Evolutionary conservation across 1,140 invertebrate species (phyloP), one percentile per base, ranked within the genome.

Genomic region (Rhyacophila brunnea): DNA sequence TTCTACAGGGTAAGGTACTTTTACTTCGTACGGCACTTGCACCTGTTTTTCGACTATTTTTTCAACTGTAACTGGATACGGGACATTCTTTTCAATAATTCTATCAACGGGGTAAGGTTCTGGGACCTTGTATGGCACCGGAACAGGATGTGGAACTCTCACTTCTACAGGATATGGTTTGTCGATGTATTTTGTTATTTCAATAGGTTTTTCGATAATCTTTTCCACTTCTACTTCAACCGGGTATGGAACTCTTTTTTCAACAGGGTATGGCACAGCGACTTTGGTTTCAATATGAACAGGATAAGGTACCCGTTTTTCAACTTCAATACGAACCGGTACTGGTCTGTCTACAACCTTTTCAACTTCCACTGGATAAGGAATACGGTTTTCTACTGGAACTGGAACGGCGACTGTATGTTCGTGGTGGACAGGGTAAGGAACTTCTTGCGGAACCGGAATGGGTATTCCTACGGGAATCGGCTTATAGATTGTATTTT

Each of bases 171-270:
- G 74, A 57, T 78, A 71, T 3, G 75, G 75, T 64, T 78, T 81
- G 56, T 84, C 79, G 2, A 82, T 65, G 15, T 79, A 71, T 64
- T 82, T 82, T 7, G 82, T 83, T 1, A 83, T 70, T 51, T 75
- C 74, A 6, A 81, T 70, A 0, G 80, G 80, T 66, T 81, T 83
- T 66, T 84, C 82, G 0, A 84, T 74, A 35, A 83, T 77, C 60
- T 75, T 80, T 45, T 82, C 80, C n/a, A 80, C 77, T 19, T 75
- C 71, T 14, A 80, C 77, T 19, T 75, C 70, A n/a, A 79, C 74
- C 0, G 74, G 69, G 66, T 81, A 78, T 0, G 71, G 80, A 19
- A 76, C 70, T 56, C 53, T 64, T 35, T 71, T 74, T 54, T 75
- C 74, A 14, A 79, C 73, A 6, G 73, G 65, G 54, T 75, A 77